These are phyloP conservation scores for Spheniscus humboldti DNA, from an alignment of 2,797 vertebrate genomes.

Conservation along the genomic window DNA sequence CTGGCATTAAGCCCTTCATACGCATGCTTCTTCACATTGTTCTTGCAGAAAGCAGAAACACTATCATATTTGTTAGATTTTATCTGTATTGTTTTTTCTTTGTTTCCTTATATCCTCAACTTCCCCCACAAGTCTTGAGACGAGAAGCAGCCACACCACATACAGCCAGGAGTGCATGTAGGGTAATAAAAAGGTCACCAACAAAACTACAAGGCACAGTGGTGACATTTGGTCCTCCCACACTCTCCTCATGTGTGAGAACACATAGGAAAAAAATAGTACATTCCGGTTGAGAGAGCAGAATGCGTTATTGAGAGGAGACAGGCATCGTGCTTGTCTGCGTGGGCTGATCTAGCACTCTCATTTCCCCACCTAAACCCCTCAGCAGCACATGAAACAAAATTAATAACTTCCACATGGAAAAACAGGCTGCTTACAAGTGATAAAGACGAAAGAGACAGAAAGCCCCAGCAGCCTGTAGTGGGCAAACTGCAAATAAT, in stretches of 20 bases:
- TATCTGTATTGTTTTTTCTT: background rate
- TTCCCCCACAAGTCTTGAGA: background rate
- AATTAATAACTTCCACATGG: background rate
- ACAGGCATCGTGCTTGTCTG: background rate
- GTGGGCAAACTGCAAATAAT: background rate
- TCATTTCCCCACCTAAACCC: background rate
- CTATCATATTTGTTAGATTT: background rate
- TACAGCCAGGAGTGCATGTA: fast-evolving
- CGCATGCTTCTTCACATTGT: background rate
- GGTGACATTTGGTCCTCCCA: conserved; percentile 51
- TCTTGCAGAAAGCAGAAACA: background rate
- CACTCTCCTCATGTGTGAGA: background rate
- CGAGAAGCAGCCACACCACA: background rate
- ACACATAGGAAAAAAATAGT: background rate
- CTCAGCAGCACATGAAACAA: background rate
- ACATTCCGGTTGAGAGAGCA: background rate
- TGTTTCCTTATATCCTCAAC: background rate
- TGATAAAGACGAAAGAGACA: background rate
- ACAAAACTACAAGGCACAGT: background rate
- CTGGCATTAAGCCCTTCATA: background rate
- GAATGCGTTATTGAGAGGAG: background rate
- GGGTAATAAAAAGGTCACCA: background rate
- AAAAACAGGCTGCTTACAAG: background rate
- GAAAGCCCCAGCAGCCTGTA: background rate
- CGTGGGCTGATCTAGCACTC: background rate